Conservation (phyloP, 1,140 invertebrate genomes). For the Tetramorium simillimum region DNA sequence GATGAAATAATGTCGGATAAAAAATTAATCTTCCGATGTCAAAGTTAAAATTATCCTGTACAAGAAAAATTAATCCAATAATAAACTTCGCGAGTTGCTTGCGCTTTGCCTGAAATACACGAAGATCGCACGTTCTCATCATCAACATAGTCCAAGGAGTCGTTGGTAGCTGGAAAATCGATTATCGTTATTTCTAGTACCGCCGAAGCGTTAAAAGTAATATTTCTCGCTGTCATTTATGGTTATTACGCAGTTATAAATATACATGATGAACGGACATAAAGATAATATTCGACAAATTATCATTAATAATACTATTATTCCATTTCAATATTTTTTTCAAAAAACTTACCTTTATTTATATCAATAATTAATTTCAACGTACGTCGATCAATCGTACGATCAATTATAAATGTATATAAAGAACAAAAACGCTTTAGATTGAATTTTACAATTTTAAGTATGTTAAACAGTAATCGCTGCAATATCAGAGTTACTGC, state of each 20-base stretch:
- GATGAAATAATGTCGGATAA: background rate
- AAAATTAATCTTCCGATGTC: background rate
- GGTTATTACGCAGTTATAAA: background rate
- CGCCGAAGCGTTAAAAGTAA: conserved; percentile 13
- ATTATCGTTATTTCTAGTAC: conserved; percentile 11
- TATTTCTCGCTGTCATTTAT: conserved; percentile 1
- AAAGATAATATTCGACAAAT: background rate
- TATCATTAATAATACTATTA: conserved; percentile 15
- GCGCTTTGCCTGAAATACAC: background rate
- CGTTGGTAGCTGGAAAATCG: conserved; percentile 11
- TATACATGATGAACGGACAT: background rate
- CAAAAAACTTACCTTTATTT: background rate
- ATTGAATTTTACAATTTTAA: background rate
- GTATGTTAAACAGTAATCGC: background rate
- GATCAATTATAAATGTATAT: background rate
- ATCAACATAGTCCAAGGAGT: background rate
- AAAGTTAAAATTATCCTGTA: background rate
- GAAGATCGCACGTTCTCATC: background rate
- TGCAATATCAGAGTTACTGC: background rate
- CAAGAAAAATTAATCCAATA: background rate
- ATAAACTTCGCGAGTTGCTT: background rate
- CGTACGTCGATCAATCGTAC: background rate
- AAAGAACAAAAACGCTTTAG: background rate
- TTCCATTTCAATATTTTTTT: background rate
- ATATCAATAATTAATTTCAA: background rate